Conservation (phyloP, 2,888 invertebrate genomes). For the Pyrochroa serraticornis region DNA sequence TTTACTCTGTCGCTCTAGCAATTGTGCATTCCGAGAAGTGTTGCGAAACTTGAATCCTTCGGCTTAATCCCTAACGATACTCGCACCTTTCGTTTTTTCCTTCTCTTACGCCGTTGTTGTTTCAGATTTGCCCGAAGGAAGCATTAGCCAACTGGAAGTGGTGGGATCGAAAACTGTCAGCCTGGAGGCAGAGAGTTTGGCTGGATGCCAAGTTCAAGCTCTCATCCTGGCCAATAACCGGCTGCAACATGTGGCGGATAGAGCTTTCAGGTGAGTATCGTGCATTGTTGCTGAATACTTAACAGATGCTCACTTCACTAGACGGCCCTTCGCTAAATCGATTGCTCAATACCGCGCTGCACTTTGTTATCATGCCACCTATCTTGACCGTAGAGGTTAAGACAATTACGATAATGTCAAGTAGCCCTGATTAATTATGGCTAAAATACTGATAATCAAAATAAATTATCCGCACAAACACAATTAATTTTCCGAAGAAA, state of each 20-base stretch:
- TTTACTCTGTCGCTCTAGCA: no score
- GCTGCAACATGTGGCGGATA: constrained; percentile 78
- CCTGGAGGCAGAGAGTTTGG: constrained; percentile 80
- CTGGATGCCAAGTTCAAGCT: constrained; percentile 77
- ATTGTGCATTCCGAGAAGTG: no score
- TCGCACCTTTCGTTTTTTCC: background rate
- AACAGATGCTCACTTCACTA: constrained; percentile 17
- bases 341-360: constrained; percentile 3
- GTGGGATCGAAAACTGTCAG: constrained; percentile 81
- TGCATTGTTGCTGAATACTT: constrained; percentile 30
- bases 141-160: constrained; percentile 82
- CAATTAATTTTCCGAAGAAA: no score
- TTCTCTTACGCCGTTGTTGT: constrained; percentile 40
- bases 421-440: constrained; percentile 20
- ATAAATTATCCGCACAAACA: constrained; percentile 5
- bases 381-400: constrained; percentile 19
- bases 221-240: constrained; percentile 84
- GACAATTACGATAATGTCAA: constrained; percentile 27
- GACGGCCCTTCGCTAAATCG: constrained; percentile 3
- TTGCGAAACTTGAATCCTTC: background rate
- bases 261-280: constrained; percentile 75
- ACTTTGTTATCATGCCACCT: constrained; percentile 6
- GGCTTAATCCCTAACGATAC: background rate
- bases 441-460: constrained; percentile 14
- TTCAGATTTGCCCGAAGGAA: constrained; percentile 80